Conservation (phyloP, 2,888 invertebrate species). For the Drosophila phalerata region DNA sequence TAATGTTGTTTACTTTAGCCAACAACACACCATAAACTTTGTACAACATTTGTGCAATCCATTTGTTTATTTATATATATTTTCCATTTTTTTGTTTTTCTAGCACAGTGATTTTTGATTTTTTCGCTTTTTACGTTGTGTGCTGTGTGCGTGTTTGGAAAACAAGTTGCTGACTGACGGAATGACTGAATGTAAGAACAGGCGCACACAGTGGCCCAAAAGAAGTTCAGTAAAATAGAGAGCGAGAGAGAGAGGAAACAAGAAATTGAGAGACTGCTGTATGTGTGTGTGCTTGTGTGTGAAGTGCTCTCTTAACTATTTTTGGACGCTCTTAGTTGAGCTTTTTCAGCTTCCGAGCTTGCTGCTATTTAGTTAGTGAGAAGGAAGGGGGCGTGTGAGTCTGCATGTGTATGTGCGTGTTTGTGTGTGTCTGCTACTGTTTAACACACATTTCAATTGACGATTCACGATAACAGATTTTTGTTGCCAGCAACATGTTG, state of each 20-base stretch:
- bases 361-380: conserved; percentile 6
- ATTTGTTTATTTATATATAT: conserved; percentile 10
- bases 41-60: conserved; percentile 15
- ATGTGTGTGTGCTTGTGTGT: too few species aligned
- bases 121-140: background rate
- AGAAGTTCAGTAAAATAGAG: conserved; percentile 51
- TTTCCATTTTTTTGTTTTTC: conserved; percentile 2
- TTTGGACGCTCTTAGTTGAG: conserved; percentile 33
- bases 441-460: conserved; percentile 15
- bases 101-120: background rate
- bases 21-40: conserved; percentile 30
- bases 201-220: conserved; percentile 49
- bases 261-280: background rate
- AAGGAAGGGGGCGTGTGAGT: background rate
- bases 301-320: conserved; percentile 36
- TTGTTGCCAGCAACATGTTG: conserved; percentile 51
- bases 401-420: background rate
- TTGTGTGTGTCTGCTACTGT: conserved; percentile 14
- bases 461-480: conserved; percentile 5
- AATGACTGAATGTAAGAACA: conserved; percentile 52
- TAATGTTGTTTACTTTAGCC: conserved; percentile 43
- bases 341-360: conserved; percentile 29
- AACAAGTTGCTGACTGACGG: conserved; percentile 71
- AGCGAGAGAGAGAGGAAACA: conserved; percentile 15
- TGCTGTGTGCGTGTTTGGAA: conserved; percentile 51